A percentile compares a stretch with the other conserved stretches of the same genome.
These are phyloP conservation scores for Taphrorychus bicolor DNA, from an alignment of 2,888 invertebrate species.

Conservation along the genomic window DNA sequence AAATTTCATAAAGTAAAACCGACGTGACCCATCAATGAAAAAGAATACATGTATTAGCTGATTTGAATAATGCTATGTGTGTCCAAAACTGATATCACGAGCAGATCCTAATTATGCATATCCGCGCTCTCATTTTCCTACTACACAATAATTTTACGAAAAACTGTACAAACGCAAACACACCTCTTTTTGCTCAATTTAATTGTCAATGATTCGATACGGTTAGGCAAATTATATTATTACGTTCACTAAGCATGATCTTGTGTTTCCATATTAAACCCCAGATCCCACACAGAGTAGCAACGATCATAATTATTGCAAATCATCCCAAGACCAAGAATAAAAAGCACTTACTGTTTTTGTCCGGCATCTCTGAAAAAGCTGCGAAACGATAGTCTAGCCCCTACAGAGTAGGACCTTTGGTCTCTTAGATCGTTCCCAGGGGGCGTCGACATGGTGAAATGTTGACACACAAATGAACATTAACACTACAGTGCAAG, in stretches of 20 bases:
- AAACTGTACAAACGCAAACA: too few species aligned
- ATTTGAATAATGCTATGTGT: too few species aligned
- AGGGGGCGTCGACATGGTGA: slow-evolving; percentile 55
- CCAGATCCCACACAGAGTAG: neutral
- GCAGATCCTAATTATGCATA: too few species aligned
- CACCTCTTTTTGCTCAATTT: too few species aligned
- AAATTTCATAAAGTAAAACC: too few species aligned
- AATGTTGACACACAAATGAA: slow-evolving; percentile 21
- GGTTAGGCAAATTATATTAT: neutral
- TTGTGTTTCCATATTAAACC: neutral
- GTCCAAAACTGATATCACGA: too few species aligned
- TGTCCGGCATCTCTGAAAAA: slow-evolving; percentile 57
- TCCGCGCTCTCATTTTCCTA: too few species aligned
- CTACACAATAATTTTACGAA: too few species aligned
- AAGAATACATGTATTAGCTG: too few species aligned
- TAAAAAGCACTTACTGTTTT: slow-evolving; percentile 53
- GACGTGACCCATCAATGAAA: too few species aligned
- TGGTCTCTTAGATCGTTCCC: slow-evolving; percentile 55
- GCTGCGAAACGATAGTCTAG: slow-evolving; percentile 55
- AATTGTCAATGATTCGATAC: too few species aligned
- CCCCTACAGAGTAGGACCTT: slow-evolving; percentile 54
- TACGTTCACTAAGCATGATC: neutral
- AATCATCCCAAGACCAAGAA: neutral
- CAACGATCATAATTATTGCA: neutral
- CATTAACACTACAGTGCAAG: slow-evolving; percentile 21